Evolutionary conservation across 2,888 invertebrate genomes (phyloP), one percentile per base, ranked within the genome.

Genomic region (Drosophila acutilabella): DNA sequence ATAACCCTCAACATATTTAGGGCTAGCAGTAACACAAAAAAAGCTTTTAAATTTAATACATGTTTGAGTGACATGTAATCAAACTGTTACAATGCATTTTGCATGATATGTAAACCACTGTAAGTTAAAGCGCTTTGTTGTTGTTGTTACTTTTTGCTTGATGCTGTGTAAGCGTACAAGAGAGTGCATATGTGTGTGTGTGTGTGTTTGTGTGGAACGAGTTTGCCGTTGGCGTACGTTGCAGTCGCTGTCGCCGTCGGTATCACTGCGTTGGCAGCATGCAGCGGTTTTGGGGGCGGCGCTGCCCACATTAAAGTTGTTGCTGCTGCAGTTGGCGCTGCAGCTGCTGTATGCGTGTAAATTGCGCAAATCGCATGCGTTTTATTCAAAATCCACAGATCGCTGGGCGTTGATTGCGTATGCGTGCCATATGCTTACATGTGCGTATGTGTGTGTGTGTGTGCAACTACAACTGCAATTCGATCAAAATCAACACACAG

Each of bases 281-380:
- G 50, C 50, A 36, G 36, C 50, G 50, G 40, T 4, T 33, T 48
- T 48, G 48, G 48, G n/a, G 50, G 36, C 36, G 13, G 36, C 53
- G 41, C 48, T 70, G 64, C 78, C 60, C 58, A 73, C 78, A 58
- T 56, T 73, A 38, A 16, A 52, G 58, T 75, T 45, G 47, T 13
- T 13, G 33, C 16, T 68, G 73, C 18, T 64, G 20, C 10, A 7
- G 36, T 40, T 47, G 50, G 23, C 42, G 60, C 45, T 58, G 42
- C 38, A 13, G 51, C 30, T 14, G 16, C 20, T n/a, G 57, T 6
- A 44, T 60, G 57, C 54, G 33, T 70, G 62, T 30, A 66, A 79
- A 77, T 81, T 78, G 81, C 71, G 81, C 71, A 81, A 79, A 79
- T 81, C 74, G 79, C 78, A 78, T 67, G 79, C 76, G 72, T 80